A percentile compares a stretch with the other conserved stretches of the same genome.
Conservation (phyloP, 2,797 vertebrate genomes). For the Columba guinea region DNA sequence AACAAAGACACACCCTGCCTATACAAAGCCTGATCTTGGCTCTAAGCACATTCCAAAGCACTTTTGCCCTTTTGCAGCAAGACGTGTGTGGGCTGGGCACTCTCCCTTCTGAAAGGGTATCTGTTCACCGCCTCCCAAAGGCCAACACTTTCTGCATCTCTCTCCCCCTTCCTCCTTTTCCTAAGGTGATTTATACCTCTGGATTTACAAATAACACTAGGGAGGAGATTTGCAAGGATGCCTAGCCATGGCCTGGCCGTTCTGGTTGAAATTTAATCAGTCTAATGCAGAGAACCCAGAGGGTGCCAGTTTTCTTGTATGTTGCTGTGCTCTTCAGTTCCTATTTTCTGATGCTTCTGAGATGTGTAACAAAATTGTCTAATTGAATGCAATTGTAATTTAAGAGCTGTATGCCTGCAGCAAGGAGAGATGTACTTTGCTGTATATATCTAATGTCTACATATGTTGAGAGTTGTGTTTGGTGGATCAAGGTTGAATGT, state of each 20-base stretch:
- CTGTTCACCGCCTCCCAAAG: conserved; percentile 43
- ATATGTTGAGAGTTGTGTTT: background rate
- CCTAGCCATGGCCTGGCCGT: background rate
- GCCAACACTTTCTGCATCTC: conserved; percentile 6
- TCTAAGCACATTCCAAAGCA: conserved; percentile 62
- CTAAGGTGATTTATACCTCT: background rate
- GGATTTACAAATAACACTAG: background rate
- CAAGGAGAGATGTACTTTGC: background rate
- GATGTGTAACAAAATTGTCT: background rate
- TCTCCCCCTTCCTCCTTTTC: background rate
- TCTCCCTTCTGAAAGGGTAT: conserved; percentile 57
- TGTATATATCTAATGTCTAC: background rate
- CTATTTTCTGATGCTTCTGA: background rate
- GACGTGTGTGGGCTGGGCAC: conserved; percentile 52
- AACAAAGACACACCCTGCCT: conserved; percentile 44
- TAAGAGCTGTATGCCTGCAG: background rate
- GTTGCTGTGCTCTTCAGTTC: background rate
- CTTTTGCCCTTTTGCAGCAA: conserved; percentile 66
- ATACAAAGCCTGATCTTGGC: conserved; percentile 52
- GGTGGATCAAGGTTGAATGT: background rate
- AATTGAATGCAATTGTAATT: background rate
- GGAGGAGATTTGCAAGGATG: background rate
- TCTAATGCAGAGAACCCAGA: background rate
- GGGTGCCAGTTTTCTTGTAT: background rate
- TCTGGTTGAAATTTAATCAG: background rate